phyloP scores from a whole-genome alignment of 1,140 invertebrate genomes.

The Drosophila subobscura region DNA sequence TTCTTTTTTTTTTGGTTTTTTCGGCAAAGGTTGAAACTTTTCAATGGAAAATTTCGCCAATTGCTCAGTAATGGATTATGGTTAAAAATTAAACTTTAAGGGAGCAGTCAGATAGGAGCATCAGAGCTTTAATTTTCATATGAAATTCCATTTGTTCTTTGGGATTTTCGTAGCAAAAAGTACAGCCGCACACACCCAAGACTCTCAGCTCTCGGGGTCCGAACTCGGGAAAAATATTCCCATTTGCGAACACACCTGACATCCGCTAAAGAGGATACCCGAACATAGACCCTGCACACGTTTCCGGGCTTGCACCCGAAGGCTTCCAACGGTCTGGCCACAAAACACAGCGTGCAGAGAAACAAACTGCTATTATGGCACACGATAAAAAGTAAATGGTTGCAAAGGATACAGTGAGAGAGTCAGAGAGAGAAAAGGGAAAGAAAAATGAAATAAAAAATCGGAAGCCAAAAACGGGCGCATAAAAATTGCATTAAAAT shows the following conservation, averaged over 20 bases:
- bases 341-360: constrained; percentile 32
- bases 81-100: constrained; percentile 9
- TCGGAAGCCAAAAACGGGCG: constrained; percentile 70
- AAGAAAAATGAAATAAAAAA: constrained; percentile 53
- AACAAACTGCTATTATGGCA: constrained; percentile 51
- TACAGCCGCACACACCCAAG: too few species aligned
- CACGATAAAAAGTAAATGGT: constrained; percentile 46
- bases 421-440: constrained; percentile 16
- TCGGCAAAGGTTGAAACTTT: constrained; percentile 45
- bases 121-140: too few species aligned
- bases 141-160: too few species aligned
- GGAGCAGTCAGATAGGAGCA: neutral
- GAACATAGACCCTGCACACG: constrained; percentile 15
- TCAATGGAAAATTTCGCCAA: constrained; percentile 16
- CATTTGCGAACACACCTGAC: constrained; percentile 24
- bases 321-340: constrained; percentile 8
- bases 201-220: neutral
- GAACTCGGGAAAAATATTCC: constrained; percentile 23
- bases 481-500: constrained; percentile 82
- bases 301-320: constrained; percentile 21
- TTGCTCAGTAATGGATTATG: constrained; percentile 11
- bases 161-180: too few species aligned
- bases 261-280: constrained; percentile 28
- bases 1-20: constrained; percentile 31
- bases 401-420: constrained; percentile 12